Conservation (phyloP, 2,113 vertebrate species). For the Cottus gobio region DNA sequence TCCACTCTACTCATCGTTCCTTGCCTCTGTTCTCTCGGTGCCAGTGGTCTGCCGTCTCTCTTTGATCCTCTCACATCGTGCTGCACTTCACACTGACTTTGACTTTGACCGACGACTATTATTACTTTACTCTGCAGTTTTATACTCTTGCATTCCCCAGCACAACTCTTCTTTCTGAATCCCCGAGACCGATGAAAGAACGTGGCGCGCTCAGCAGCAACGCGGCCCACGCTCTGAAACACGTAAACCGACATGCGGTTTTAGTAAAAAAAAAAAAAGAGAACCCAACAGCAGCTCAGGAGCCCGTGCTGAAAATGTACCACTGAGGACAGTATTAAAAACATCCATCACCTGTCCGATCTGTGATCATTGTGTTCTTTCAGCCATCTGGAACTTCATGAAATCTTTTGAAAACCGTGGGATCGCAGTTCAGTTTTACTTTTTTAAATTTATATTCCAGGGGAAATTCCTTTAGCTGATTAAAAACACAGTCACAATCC, state of each 20-base stretch:
- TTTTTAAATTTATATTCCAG: slow-evolving; percentile 30
- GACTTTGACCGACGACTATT: background rate
- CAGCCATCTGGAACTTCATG: slow-evolving; percentile 39
- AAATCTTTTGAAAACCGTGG: background rate
- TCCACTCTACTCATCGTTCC: background rate
- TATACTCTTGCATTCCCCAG: background rate
- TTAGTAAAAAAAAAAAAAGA: background rate
- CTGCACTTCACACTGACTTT: background rate
- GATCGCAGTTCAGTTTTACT: background rate
- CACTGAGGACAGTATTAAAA: background rate
- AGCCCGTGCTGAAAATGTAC: background rate
- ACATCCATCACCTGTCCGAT: background rate
- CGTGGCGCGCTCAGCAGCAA: background rate
- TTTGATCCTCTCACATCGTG: slow-evolving; percentile 8
- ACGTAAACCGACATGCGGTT: background rate
- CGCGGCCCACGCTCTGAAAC: background rate
- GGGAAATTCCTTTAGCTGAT: slow-evolving; percentile 43
- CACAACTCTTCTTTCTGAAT: background rate
- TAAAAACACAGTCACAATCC: slow-evolving; percentile 43
- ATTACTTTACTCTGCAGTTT: background rate
- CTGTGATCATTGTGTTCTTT: slow-evolving; percentile 10
- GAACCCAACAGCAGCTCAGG: background rate
- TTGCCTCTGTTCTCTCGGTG: background rate
- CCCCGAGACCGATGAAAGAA: background rate
- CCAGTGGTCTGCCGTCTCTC: background rate